These are phyloP conservation scores for Alaudala cheleensis DNA, from an alignment of 2,113 vertebrate species.

Conservation along the genomic window DNA sequence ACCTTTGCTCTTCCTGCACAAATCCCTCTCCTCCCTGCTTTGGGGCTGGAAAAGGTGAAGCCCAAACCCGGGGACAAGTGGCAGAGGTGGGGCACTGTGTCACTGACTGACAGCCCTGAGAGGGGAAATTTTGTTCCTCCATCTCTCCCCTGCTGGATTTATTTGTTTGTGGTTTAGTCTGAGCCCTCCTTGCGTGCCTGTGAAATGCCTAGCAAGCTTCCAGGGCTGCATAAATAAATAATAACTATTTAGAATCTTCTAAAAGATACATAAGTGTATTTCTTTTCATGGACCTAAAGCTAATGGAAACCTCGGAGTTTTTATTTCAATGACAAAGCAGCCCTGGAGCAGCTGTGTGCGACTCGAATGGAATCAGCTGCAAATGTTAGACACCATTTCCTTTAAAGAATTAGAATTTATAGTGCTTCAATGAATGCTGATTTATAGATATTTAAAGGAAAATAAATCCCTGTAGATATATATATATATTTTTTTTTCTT, in stretches of 20 bases:
- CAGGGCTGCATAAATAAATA: conserved; percentile 52
- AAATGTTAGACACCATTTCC: conserved; percentile 22
- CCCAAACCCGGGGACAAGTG: fast-evolving
- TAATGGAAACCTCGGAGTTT: conserved; percentile 55
- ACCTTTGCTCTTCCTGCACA: not conserved
- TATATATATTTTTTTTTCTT: not conserved
- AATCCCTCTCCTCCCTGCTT: not conserved
- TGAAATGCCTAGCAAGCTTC: not conserved
- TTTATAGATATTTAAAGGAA: conserved; percentile 34
- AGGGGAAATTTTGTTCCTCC: not conserved
- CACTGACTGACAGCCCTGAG: not conserved
- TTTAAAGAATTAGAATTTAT: conserved; percentile 63
- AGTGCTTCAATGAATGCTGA: conserved; percentile 58
- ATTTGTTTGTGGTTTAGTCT: not conserved
- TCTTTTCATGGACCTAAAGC: conserved; percentile 63
- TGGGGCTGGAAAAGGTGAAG: not conserved
- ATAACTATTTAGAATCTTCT: conserved; percentile 45
- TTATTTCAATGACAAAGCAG: conserved; percentile 54
- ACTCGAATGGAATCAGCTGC: conserved; percentile 41
- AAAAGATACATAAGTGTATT: conserved; percentile 55
- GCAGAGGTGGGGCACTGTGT: not conserved
- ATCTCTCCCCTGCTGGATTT: not conserved
- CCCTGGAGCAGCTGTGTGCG: conserved; percentile 46
- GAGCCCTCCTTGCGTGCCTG: not conserved
- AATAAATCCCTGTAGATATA: conserved; percentile 23